Evolutionary conservation across 2,113 vertebrate species (phyloP).

Genomic region (Phrynocephalus versicolor): DNA sequence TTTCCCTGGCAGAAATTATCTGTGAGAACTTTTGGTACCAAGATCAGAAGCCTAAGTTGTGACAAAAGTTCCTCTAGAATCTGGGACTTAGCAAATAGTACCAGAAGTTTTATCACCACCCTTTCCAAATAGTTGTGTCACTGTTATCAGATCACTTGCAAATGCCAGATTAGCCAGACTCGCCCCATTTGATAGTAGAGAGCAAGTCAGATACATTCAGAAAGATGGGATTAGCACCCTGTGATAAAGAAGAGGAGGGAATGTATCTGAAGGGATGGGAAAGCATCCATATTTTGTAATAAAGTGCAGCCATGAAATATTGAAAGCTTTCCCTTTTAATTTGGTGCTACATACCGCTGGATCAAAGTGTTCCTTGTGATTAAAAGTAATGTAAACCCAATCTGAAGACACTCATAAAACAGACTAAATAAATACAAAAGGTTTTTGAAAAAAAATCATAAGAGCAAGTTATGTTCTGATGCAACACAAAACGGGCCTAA

Average conservation of each 20-base stretch:
- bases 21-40: background rate
- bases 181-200: background rate
- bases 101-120: background rate
- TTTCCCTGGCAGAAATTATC: background rate
- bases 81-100: too few relatives aligned
- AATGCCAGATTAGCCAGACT: background rate
- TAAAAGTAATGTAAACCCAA: background rate
- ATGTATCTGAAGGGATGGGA: background rate
- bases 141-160: background rate
- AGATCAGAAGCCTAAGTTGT: background rate
- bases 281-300: background rate
- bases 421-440: constrained; percentile 10
- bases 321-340: constrained; percentile 1
- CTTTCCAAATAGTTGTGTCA: background rate
- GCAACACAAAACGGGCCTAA: background rate
- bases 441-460: background rate
- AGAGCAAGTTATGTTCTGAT: background rate
- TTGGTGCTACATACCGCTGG: constrained; percentile 5
- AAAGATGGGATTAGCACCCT: background rate
- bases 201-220: background rate
- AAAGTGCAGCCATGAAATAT: background rate
- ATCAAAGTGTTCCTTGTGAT: background rate
- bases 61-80: too few relatives aligned
- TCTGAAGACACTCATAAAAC: constrained; percentile 24
- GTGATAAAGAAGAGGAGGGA: background rate